Conservation (phyloP, 2,888 invertebrate species). For the Drosophila maculinotata region DNA sequence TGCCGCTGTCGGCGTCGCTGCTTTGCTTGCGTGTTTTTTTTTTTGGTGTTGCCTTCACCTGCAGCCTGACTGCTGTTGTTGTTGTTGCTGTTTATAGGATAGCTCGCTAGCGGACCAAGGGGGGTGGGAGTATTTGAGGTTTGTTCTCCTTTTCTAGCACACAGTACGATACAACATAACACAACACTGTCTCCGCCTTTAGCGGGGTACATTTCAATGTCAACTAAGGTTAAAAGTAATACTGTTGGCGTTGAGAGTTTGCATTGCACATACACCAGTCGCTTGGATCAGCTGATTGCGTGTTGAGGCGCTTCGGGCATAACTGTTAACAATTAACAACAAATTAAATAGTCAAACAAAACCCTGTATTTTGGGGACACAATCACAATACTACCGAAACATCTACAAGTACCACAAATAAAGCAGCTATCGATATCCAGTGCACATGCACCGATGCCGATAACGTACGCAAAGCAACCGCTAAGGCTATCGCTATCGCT, state of each 20-base stretch:
- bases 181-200: constrained; percentile 60
- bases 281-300: constrained; percentile 46
- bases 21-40: constrained; percentile 39
- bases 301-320: constrained; percentile 52
- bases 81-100: constrained; percentile 25
- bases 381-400: constrained; percentile 68
- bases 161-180: constrained; percentile 42
- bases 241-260: constrained; percentile 53
- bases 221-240: constrained; percentile 85
- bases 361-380: constrained; percentile 70
- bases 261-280: constrained; percentile 55
- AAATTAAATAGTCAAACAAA: constrained; percentile 58
- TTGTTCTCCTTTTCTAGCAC: constrained; percentile 58
- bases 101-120: too few species aligned
- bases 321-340: constrained; percentile 46
- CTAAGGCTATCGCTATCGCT: constrained; percentile 2
- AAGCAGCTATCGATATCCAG: constrained; percentile 47
- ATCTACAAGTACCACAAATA: constrained; percentile 46
- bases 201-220: constrained; percentile 84
- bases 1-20: constrained; percentile 10
- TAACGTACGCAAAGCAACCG: background rate
- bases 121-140: too few species aligned
- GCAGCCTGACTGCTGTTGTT: constrained; percentile 21
- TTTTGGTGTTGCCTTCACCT: constrained; percentile 18
- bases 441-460: constrained; percentile 35